Conservation (phyloP, 2,797 vertebrate species). For the Clamator glandarius region DNA sequence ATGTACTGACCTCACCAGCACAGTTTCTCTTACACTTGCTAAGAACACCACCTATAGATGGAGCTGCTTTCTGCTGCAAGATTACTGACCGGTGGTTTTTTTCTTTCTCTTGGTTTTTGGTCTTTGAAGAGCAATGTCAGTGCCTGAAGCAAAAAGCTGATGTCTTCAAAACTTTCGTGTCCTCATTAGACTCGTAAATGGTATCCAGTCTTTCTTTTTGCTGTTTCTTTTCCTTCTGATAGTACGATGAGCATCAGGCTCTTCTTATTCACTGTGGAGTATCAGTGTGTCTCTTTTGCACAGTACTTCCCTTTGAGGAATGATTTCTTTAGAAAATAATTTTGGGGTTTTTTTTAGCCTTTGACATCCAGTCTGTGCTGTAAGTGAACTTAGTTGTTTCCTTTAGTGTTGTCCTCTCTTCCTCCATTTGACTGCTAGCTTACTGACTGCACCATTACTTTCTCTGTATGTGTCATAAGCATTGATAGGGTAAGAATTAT, state of each 20-base stretch:
- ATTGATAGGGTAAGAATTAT: not conserved
- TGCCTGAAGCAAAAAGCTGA: not conserved
- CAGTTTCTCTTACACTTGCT: too few species aligned
- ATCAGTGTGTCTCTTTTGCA: not conserved
- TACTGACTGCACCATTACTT: not conserved
- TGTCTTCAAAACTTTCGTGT: not conserved
- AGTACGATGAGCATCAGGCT: not conserved
- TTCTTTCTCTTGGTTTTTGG: not conserved
- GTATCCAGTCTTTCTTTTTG: not conserved
- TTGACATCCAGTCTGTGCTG: not conserved
- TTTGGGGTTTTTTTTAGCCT: not conserved
- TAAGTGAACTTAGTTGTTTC: not conserved
- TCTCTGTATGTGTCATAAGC: not conserved
- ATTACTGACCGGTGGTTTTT: not conserved
- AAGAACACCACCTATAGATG: not conserved
- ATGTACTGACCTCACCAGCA: not conserved
- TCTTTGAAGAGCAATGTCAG: not conserved
- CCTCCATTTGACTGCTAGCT: not conserved
- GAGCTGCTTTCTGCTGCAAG: not conserved
- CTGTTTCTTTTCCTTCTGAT: not conserved
- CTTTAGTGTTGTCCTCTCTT: constrained; percentile 10
- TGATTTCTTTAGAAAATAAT: not conserved
- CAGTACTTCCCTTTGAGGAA: not conserved
- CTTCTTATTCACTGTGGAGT: not conserved
- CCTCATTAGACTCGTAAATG: not conserved